Conservation (phyloP, 2,113 vertebrate genomes). For the Phrynosoma platyrhinos region DNA sequence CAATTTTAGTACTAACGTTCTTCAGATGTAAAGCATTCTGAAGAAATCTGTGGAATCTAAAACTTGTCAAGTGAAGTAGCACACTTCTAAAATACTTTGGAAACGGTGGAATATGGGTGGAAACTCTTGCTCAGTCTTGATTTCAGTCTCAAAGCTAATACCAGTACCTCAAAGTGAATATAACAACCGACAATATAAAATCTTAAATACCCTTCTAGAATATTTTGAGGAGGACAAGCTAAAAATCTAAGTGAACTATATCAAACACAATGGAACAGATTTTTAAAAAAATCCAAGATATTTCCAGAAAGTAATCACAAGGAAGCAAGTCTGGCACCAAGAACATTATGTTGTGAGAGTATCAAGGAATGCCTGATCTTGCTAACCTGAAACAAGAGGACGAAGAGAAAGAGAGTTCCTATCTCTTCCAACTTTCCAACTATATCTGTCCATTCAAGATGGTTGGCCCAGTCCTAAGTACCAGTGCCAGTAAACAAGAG, state of each 20-base stretch:
- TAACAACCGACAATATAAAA: too few species aligned
- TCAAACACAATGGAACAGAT: neutral
- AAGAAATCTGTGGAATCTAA: slow-evolving; percentile 22
- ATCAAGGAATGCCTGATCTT: too few species aligned
- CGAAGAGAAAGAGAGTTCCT: too few species aligned
- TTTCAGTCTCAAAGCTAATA: neutral
- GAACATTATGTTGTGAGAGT: neutral
- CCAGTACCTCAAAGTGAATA: neutral
- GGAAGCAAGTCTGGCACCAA: neutral
- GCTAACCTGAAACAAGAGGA: too few species aligned
- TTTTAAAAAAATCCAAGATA: neutral
- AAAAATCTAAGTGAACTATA: neutral
- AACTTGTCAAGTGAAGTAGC: neutral
- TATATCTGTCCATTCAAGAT: too few species aligned
- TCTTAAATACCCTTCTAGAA: neutral
- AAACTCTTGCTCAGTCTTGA: neutral
- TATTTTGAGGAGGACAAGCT: neutral
- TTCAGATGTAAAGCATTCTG: neutral
- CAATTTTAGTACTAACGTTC: neutral
- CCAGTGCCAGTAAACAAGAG: too few species aligned
- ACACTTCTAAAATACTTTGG: neutral
- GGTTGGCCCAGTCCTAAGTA: too few species aligned
- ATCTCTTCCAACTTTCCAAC: too few species aligned
- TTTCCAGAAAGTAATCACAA: neutral
- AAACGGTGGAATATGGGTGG: neutral